Evolutionary conservation across 1,140 invertebrate species (phyloP).

Genomic region (Saccostrea cuccullata): DNA sequence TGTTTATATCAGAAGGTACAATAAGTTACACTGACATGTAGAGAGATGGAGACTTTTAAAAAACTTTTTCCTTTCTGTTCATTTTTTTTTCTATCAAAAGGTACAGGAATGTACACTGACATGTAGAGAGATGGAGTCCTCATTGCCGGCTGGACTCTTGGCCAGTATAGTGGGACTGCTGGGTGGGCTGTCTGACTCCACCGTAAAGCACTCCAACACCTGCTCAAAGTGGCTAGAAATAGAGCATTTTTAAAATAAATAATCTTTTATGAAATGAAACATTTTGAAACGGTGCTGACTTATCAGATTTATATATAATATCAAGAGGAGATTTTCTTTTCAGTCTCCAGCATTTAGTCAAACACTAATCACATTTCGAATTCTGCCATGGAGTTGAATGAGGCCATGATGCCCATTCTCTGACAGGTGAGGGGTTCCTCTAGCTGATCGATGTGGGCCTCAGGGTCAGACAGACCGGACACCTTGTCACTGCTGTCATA

Average conservation of each 20-base stretch:
- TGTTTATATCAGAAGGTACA: too few relatives aligned
- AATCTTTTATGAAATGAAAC: neutral
- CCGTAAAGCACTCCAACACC: too few relatives aligned
- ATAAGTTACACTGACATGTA: slow-evolving; percentile 63
- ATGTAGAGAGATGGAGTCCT: slow-evolving; percentile 44
- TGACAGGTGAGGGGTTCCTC: slow-evolving; percentile 79
- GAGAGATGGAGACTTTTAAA: slow-evolving; percentile 65
- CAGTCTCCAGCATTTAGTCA: neutral
- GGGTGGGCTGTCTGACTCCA: too few relatives aligned
- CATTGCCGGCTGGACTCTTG: too few relatives aligned
- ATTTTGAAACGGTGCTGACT: neutral
- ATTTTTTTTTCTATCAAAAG: too few relatives aligned
- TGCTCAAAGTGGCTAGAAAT: slow-evolving; percentile 74
- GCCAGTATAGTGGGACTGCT: too few relatives aligned
- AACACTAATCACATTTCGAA: slow-evolving; percentile 80
- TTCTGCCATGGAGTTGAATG: slow-evolving; percentile 92
- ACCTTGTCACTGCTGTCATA: too few relatives aligned
- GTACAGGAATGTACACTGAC: slow-evolving; percentile 71
- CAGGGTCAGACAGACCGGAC: too few relatives aligned
- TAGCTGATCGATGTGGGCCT: slow-evolving; percentile 65
- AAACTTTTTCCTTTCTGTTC: slow-evolving; percentile 59
- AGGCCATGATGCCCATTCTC: slow-evolving; percentile 93
- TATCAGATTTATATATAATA: too few relatives aligned
- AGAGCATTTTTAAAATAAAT: neutral
- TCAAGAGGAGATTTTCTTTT: too few relatives aligned